phyloP scores from a whole-genome alignment of 2,113 vertebrate genomes.

The Uria lomvia region DNA sequence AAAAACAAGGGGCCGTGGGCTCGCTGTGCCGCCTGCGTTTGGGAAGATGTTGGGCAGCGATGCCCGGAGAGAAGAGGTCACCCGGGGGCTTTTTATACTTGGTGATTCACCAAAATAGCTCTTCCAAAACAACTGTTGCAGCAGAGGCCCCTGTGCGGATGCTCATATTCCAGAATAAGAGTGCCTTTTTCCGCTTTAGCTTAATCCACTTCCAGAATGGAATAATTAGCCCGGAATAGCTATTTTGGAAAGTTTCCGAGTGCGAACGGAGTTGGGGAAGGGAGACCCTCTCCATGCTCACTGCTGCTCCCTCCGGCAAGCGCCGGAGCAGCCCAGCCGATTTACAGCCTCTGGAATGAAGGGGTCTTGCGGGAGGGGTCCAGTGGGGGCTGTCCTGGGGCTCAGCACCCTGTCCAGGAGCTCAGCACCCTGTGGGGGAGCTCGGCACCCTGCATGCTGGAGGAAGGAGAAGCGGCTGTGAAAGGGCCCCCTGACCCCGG shows the following conservation, averaged over 20 bases:
- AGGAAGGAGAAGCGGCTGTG: neutral
- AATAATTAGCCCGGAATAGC: conserved; percentile 56
- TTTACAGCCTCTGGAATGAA: neutral
- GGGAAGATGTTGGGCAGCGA: neutral
- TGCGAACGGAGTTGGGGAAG: neutral
- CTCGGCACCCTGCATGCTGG: neutral
- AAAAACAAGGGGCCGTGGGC: neutral
- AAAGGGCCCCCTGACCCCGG: neutral
- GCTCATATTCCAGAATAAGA: conserved; percentile 60
- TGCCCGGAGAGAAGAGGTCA: neutral
- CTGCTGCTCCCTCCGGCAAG: conserved; percentile 10
- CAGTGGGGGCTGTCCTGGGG: neutral
- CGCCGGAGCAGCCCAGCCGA: neutral
- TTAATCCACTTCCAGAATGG: conserved; percentile 59
- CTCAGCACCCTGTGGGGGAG: neutral
- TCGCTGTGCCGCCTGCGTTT: accelerated
- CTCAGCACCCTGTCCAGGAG: neutral
- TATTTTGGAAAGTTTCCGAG: conserved; percentile 53
- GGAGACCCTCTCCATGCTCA: neutral
- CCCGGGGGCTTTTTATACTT: neutral
- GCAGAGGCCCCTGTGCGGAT: conserved; percentile 49
- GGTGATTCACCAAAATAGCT: conserved; percentile 28
- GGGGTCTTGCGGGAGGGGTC: neutral
- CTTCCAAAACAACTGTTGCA: neutral
- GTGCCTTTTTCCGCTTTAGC: conserved; percentile 64